These are phyloP conservation scores for Phorcus lineatus DNA, from an alignment of 2,888 invertebrate genomes.

Conservation along the genomic window DNA sequence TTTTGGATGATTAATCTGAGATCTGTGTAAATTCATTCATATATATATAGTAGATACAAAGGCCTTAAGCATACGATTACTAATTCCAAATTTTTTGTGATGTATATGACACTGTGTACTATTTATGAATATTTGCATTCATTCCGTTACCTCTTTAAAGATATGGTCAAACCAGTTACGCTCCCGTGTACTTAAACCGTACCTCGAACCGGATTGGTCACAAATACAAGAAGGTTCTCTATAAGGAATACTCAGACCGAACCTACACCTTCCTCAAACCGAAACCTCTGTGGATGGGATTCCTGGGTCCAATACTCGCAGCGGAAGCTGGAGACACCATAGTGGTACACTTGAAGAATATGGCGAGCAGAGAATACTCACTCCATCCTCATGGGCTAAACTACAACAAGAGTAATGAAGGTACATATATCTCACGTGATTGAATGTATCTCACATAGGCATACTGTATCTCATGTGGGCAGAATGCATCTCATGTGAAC, in stretches of 20 bases:
- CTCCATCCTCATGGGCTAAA: constrained; percentile 58
- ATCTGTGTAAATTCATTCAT: no score
- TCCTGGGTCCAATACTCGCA: neutral
- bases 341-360: constrained; percentile 58
- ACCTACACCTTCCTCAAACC: neutral
- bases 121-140: no score
- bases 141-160: neutral
- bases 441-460: no score
- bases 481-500: no score
- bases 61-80: no score
- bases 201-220: neutral
- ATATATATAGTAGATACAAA: no score
- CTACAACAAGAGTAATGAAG: constrained; percentile 54
- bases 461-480: no score
- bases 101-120: no score
- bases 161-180: neutral
- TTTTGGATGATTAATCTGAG: no score
- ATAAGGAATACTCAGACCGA: neutral
- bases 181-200: neutral
- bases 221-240: constrained; percentile 20
- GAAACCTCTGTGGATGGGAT: neutral
- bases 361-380: constrained; percentile 51
- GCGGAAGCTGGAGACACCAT: constrained; percentile 55
- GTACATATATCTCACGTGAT: constrained; percentile 25
- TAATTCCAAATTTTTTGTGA: no score